Base-by-base conservation (phyloP, 1,140 invertebrate species). In the Leptinotarsa undecemlineata region DNA sequence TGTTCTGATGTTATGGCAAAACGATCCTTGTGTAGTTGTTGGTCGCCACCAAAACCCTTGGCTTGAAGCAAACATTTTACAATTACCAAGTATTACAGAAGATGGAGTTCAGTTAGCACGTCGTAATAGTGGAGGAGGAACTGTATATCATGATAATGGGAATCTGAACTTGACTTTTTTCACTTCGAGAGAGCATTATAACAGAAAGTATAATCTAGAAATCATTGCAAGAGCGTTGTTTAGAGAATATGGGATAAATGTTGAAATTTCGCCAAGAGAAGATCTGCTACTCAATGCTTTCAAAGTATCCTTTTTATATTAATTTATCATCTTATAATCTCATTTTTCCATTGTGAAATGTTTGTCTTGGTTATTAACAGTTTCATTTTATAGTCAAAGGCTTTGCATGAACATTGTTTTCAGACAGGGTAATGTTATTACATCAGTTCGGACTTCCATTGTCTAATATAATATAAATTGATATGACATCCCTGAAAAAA, bases 41-140 rank as follows among this genome's bases (percentile, higher is more conserved):
- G 98, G 98, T 2, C 88, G 95, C 57, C 95, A 99, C 86, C 98
- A 99, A 85, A 99, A 99, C 87, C 96, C 97, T 2, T 99, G 97
- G 93, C 83, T 92, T 20, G 98, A 99, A 86, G 91, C 93, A 3
- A 95, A 98, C 83, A 84, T 95, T 0, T 57, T 77, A 15, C 72
- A 76, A 26, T 76, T 86, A 71, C 86, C 89, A 3, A 87, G 86
- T 48, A 79, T 93, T 21, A 83, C 88, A 64, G 88, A 90, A 48
- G 85, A 88, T 23, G 90, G 89, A 19, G 90, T 97, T 63, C 84
- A 89, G 3, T 79, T 98, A 19, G 97, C 92, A 1, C 88, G 98
- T 68, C 88, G 97, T 20, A 95, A 96, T 81, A 98, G 96, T 85
- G 97, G 96, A n/a, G 98, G 98, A 73, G 97, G 96, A 13, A 94